Evolutionary conservation across 2,888 invertebrate genomes (phyloP).

Genomic region (Xylota segnis): DNA sequence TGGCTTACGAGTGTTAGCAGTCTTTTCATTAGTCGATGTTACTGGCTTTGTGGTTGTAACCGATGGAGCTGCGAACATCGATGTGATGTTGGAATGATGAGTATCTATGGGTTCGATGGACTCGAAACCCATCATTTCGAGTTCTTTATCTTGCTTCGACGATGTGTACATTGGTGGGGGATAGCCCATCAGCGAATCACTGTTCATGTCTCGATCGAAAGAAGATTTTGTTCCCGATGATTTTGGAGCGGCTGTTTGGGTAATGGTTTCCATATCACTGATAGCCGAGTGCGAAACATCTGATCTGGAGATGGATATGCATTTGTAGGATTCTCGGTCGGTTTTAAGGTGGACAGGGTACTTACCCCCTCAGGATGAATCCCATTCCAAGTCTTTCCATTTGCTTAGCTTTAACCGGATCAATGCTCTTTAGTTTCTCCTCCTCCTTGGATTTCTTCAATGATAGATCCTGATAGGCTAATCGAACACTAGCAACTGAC

Average conservation of each 20-base stretch:
- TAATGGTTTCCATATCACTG: slow-evolving; percentile 95
- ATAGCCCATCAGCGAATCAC: slow-evolving; percentile 78
- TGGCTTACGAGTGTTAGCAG: slow-evolving; percentile 71
- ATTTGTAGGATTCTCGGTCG: background rate
- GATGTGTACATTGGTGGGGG: slow-evolving; percentile 79
- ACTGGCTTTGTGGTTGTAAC: slow-evolving; percentile 35
- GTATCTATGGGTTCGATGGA: slow-evolving; percentile 83
- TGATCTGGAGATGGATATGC: slow-evolving; percentile 74
- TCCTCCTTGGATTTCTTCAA: slow-evolving; percentile 89
- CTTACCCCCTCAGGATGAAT: slow-evolving; percentile 84
- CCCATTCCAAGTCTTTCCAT: slow-evolving; percentile 98
- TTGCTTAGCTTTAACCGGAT: slow-evolving; percentile 94
- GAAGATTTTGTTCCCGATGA: slow-evolving; percentile 75
- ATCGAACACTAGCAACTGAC: slow-evolving; percentile 88
- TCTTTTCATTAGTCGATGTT: slow-evolving; percentile 75
- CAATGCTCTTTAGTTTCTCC: slow-evolving; percentile 89
- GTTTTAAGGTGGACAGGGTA: slow-evolving; percentile 7
- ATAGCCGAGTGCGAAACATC: slow-evolving; percentile 94
- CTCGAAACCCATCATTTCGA: slow-evolving; percentile 83
- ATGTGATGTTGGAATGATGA: slow-evolving; percentile 82
- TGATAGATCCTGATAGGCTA: slow-evolving; percentile 92
- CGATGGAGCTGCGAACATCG: slow-evolving; percentile 81
- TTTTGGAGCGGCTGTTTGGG: slow-evolving; percentile 89
- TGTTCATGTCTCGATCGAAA: slow-evolving; percentile 80
- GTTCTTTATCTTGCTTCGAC: slow-evolving; percentile 82